Percentiles rank a stretch among this genome's conserved stretches.
These are phyloP conservation scores for Pecten maximus DNA, from an alignment of 2,888 invertebrate genomes.

Conservation along the genomic window DNA sequence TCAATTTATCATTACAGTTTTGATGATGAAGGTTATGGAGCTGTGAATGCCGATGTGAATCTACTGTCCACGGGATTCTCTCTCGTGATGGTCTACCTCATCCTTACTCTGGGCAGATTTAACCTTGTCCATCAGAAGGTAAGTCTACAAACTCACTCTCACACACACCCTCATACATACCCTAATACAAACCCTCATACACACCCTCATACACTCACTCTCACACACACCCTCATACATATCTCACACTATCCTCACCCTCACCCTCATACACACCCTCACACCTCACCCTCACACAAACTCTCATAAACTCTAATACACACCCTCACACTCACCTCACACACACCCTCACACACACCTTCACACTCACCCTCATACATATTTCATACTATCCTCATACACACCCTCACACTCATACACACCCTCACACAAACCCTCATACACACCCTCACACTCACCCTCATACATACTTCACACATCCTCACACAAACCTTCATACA, in stretches of 20 bases:
- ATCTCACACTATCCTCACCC: neutral
- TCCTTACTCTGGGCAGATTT: conserved; percentile 88
- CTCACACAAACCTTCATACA: too few relatives aligned
- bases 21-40: conserved; percentile 78
- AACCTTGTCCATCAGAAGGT: conserved; percentile 86
- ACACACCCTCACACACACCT: too few relatives aligned
- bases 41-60: conserved; percentile 86
- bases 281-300: too few relatives aligned
- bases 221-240: neutral
- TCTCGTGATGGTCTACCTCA: conserved; percentile 90
- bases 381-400: neutral
- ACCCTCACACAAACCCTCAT: too few relatives aligned
- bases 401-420: neutral
- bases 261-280: neutral
- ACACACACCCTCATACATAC: neutral
- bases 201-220: neutral
- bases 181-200: neutral
- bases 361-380: neutral
- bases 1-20: conserved; percentile 66
- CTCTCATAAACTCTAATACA: too few relatives aligned
- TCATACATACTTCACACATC: too few relatives aligned
- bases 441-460: neutral
- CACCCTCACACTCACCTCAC: too few relatives aligned
- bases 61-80: conserved; percentile 88
- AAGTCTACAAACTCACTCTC: conserved; percentile 14